Percentiles rank a stretch among this genome's conserved stretches.
Conservation (phyloP, 2,888 invertebrate species). For the Masnerella sp. region DNA sequence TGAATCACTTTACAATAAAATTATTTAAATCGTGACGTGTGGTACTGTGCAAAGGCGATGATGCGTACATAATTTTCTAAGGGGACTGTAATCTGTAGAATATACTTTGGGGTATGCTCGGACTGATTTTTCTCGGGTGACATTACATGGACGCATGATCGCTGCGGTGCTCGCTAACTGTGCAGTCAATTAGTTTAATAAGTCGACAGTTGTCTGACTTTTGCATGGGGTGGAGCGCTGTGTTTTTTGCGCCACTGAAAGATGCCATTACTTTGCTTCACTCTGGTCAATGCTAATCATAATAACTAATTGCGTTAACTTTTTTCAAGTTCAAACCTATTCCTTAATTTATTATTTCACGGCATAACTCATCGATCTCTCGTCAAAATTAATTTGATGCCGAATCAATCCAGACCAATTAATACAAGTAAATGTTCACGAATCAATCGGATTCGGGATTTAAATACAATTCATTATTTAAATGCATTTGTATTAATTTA, state of each 20-base stretch:
- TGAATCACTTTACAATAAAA: slow-evolving; percentile 50
- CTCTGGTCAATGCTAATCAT: slow-evolving; percentile 17
- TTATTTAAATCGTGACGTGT: slow-evolving; percentile 53
- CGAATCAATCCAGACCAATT: slow-evolving; percentile 20
- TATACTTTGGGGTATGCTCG: slow-evolving; percentile 42
- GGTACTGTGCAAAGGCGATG: slow-evolving; percentile 67
- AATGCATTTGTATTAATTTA: slow-evolving; percentile 21
- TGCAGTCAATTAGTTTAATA: slow-evolving; percentile 77
- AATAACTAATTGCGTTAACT: slow-evolving; percentile 11
- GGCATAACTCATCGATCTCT: too few relatives aligned
- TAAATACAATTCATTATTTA: slow-evolving; percentile 36
- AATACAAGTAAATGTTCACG: slow-evolving; percentile 5
- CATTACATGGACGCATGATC: slow-evolving; percentile 60
- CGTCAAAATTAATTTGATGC: too few relatives aligned
- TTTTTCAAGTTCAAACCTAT: not conserved
- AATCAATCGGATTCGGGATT: slow-evolving; percentile 11
- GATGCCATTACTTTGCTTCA: slow-evolving; percentile 58
- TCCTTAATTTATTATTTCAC: not conserved
- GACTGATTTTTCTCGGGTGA: slow-evolving; percentile 52
- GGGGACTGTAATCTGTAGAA: slow-evolving; percentile 63
- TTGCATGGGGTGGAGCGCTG: slow-evolving; percentile 61
- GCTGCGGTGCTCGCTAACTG: slow-evolving; percentile 71
- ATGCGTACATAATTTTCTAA: slow-evolving; percentile 70
- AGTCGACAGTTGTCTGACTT: slow-evolving; percentile 75
- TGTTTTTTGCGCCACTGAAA: slow-evolving; percentile 63